These are phyloP conservation scores for Oreochromis grahami DNA, from an alignment of 2,797 vertebrate genomes.

Conservation along the genomic window DNA sequence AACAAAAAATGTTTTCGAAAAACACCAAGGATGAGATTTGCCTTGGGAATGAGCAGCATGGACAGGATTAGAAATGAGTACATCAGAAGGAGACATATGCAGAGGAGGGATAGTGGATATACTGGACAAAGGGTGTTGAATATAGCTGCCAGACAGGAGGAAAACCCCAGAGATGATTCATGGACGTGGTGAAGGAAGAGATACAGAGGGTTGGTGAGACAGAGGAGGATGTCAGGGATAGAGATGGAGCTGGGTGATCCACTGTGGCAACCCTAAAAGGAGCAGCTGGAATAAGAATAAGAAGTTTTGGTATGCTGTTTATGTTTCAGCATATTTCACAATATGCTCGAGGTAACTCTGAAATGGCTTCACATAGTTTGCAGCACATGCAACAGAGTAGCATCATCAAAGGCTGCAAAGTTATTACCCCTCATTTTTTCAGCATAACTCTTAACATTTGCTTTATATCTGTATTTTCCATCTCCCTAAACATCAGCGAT, in stretches of 20 bases:
- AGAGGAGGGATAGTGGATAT: background rate
- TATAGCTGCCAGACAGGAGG: background rate
- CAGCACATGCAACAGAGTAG: background rate
- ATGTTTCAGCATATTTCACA: background rate
- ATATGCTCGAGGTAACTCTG: background rate
- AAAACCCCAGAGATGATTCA: background rate
- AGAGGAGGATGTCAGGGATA: background rate
- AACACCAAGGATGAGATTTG: background rate
- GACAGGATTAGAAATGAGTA: background rate
- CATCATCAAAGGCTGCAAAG: background rate
- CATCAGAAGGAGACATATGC: background rate
- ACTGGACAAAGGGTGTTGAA: background rate
- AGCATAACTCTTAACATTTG: background rate
- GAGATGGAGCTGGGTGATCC: fast-evolving
- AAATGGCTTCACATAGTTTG: background rate
- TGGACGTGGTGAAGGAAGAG: background rate
- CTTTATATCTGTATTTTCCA: background rate
- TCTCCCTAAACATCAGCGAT: background rate
- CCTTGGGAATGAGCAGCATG: background rate
- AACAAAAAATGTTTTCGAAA: background rate
- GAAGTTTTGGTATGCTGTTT: background rate
- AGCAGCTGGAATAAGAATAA: background rate
- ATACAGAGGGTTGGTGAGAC: background rate
- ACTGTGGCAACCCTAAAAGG: background rate
- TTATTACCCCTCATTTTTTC: background rate